A percentile compares a stretch with the other conserved stretches of the same genome.
These are phyloP conservation scores for Ophion ventricosus DNA, from an alignment of 2,888 invertebrate genomes.

Conservation along the genomic window DNA sequence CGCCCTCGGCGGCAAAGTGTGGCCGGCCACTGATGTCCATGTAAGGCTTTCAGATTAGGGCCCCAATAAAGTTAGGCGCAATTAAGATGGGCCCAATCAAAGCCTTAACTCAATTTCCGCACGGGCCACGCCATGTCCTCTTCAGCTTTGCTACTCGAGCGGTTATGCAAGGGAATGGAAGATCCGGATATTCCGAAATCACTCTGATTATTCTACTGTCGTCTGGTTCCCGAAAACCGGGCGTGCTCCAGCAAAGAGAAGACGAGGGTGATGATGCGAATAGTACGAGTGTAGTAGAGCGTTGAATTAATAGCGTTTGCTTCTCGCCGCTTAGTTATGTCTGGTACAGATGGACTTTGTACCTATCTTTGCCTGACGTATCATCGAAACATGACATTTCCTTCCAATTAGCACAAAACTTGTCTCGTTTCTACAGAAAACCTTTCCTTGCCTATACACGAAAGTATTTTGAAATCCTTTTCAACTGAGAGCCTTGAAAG, in stretches of 20 bases:
- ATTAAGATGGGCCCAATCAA: too few species aligned
- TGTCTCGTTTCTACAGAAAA: neutral
- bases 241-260: constrained; percentile 16
- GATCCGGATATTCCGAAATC: constrained; percentile 54
- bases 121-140: constrained; percentile 7
- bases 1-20: too few species aligned
- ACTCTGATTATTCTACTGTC: constrained; percentile 10
- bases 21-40: too few species aligned
- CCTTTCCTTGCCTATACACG: neutral
- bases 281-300: constrained; percentile 47
- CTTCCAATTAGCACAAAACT: constrained; percentile 2
- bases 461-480: too few species aligned
- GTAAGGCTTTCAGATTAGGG: too few species aligned
- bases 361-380: constrained; percentile 9
- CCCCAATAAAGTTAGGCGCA: too few species aligned
- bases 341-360: constrained; percentile 50
- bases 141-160: constrained; percentile 19
- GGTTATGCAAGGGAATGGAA: constrained; percentile 3
- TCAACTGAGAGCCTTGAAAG: too few species aligned
- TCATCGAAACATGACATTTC: constrained; percentile 23
- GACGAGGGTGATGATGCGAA: constrained; percentile 23
- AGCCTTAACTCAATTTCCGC: too few species aligned
- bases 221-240: constrained; percentile 30
- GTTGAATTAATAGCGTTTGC: constrained; percentile 71
- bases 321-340: constrained; percentile 70